Evolutionary conservation across 2,888 invertebrate genomes (phyloP).

Genomic region (Linnaemya tessellans): DNA sequence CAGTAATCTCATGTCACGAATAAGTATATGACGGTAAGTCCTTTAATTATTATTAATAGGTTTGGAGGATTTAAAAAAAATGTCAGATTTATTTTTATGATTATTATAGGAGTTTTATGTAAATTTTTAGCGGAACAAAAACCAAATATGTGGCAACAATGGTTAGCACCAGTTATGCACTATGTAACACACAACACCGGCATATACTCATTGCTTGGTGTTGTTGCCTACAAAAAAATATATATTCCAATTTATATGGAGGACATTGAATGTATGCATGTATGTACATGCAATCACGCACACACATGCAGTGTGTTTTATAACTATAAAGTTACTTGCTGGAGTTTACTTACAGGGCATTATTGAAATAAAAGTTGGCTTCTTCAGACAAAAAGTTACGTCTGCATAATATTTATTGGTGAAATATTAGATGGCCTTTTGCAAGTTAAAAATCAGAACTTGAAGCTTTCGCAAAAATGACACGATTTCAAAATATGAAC

Average conservation of each 20-base stretch:
- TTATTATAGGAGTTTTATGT: too few relatives aligned
- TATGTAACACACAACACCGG: background rate
- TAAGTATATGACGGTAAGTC: too few relatives aligned
- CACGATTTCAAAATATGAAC: too few relatives aligned
- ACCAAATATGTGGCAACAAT: too few relatives aligned
- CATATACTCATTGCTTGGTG: background rate
- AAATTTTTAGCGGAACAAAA: too few relatives aligned
- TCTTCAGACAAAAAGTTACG: background rate
- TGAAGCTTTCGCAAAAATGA: too few relatives aligned
- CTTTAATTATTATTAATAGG: too few relatives aligned
- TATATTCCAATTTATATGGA: constrained; percentile 46
- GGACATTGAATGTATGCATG: background rate
- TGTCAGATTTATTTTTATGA: too few relatives aligned
- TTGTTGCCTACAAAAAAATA: constrained; percentile 12
- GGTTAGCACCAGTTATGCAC: background rate
- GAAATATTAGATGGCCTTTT: too few relatives aligned
- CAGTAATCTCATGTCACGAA: too few relatives aligned
- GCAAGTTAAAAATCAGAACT: too few relatives aligned
- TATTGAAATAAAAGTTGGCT: background rate
- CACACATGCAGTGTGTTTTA: constrained; percentile 9
- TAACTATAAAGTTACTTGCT: background rate
- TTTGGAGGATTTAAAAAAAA: too few relatives aligned
- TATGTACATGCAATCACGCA: background rate
- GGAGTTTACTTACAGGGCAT: background rate
- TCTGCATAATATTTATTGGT: background rate